Evolutionary conservation across 2,888 invertebrate genomes (phyloP).

Genomic region (Ethmia dodecea): DNA sequence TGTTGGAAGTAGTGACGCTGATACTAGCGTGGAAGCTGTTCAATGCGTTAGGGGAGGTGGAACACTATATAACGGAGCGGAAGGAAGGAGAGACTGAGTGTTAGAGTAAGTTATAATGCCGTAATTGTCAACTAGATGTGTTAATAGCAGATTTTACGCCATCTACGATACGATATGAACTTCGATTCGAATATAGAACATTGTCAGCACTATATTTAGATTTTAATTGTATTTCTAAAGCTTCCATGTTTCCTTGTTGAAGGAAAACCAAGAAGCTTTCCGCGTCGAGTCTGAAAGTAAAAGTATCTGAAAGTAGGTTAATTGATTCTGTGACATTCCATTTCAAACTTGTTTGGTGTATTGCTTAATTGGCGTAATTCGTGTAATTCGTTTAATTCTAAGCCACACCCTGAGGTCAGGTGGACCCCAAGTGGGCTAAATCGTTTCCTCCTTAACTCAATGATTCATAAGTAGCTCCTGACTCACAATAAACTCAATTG

Average conservation of each 20-base stretch:
- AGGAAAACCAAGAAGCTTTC: conserved; percentile 46
- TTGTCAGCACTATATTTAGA: conserved; percentile 17
- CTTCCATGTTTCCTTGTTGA: conserved; percentile 47
- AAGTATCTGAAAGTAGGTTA: not conserved
- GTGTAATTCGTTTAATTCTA: conserved; percentile 16
- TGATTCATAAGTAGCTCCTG: conserved; percentile 33
- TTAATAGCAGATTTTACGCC: conserved; percentile 9
- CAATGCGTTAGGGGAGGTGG: conserved; percentile 59
- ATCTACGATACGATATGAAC: conserved; percentile 9
- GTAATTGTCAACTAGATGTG: conserved; percentile 16
- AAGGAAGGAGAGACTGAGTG: conserved; percentile 71
- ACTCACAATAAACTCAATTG: conserved; percentile 32
- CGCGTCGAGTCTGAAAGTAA: not conserved
- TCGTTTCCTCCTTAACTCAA: conserved; percentile 46
- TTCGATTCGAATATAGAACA: conserved; percentile 14
- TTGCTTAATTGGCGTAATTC: conserved; percentile 19
- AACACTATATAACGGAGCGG: conserved; percentile 65
- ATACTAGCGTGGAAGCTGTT: conserved; percentile 63
- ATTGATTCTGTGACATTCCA: not conserved
- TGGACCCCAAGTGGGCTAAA: conserved; percentile 35
- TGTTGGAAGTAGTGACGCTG: conserved; percentile 56
- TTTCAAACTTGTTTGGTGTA: not conserved
- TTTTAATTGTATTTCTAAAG: conserved; percentile 34
- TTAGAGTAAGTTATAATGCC: conserved; percentile 33
- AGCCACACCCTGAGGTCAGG: conserved; percentile 39